Evolutionary conservation across 2,113 vertebrate genomes (phyloP).

Genomic region (Barnardius zonarius): DNA sequence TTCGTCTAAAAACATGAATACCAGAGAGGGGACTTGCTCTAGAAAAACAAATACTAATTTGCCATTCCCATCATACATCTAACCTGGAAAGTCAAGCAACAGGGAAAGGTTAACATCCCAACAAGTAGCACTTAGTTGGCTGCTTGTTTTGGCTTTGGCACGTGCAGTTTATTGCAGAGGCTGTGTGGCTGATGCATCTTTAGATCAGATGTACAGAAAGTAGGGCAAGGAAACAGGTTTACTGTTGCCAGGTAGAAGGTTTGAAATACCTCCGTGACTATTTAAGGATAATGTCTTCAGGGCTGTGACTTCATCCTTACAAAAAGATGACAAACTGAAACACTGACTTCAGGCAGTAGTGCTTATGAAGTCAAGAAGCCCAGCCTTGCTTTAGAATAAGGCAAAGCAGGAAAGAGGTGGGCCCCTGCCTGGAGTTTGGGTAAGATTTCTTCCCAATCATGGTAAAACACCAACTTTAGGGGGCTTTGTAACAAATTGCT

Average conservation of each 20-base stretch:
- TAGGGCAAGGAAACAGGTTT: not conserved
- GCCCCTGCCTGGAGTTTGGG: not conserved
- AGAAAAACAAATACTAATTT: not conserved
- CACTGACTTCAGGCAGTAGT: not conserved
- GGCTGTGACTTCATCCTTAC: not conserved
- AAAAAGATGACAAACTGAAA: not conserved
- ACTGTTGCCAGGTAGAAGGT: not conserved
- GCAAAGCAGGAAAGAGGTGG: not conserved
- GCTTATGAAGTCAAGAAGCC: not conserved
- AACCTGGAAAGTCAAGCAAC: not conserved
- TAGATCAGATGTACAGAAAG: not conserved
- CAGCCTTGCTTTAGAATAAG: not conserved
- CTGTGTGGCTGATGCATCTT: not conserved
- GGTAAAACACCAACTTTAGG: not conserved
- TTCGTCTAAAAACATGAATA: not conserved
- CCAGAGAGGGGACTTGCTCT: not conserved
- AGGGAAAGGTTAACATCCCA: not conserved
- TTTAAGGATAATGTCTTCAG: not conserved
- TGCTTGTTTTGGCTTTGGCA: not conserved
- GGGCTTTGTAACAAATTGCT: not conserved
- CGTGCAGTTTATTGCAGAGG: rapidly evolving
- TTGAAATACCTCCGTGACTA: not conserved
- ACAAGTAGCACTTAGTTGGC: rapidly evolving
- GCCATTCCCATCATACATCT: not conserved
- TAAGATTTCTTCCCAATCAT: not conserved